Conservation (phyloP, 2,797 vertebrate species). For the Natrix natrix region DNA sequence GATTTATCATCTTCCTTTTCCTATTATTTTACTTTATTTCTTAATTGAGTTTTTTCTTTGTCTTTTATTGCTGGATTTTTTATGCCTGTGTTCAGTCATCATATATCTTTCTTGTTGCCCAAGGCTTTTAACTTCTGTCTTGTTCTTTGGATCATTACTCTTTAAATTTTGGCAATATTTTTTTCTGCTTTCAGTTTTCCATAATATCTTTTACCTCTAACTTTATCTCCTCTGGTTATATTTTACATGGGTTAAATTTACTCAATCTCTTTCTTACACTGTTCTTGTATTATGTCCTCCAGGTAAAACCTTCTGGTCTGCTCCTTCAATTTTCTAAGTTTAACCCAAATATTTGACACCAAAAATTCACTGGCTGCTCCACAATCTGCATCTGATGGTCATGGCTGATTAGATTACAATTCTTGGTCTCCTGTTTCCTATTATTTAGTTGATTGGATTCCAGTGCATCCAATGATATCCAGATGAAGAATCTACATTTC, state of each 20-base stretch:
- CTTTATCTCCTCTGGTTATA: neutral
- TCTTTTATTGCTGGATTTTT: neutral
- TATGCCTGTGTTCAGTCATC: neutral
- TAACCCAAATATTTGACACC: neutral
- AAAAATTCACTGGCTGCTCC: neutral
- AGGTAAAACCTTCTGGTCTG: neutral
- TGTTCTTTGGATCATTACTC: neutral
- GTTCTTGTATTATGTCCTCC: neutral
- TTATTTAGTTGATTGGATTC: neutral
- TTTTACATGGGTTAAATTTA: neutral
- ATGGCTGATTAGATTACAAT: neutral
- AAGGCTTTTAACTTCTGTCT: neutral
- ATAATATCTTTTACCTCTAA: neutral
- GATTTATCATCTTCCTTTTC: neutral
- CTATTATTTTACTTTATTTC: neutral
- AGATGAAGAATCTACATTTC: neutral
- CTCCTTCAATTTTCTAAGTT: neutral
- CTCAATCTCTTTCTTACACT: neutral
- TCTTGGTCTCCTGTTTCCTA: neutral
- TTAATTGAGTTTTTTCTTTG: neutral
- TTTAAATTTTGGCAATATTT: neutral
- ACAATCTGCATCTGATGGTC: neutral
- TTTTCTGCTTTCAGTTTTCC: neutral
- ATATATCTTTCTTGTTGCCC: neutral
- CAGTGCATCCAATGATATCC: neutral